phyloP scores from a whole-genome alignment of 2,113 vertebrate genomes.

The Speoplatyrhinus poulsoni region DNA sequence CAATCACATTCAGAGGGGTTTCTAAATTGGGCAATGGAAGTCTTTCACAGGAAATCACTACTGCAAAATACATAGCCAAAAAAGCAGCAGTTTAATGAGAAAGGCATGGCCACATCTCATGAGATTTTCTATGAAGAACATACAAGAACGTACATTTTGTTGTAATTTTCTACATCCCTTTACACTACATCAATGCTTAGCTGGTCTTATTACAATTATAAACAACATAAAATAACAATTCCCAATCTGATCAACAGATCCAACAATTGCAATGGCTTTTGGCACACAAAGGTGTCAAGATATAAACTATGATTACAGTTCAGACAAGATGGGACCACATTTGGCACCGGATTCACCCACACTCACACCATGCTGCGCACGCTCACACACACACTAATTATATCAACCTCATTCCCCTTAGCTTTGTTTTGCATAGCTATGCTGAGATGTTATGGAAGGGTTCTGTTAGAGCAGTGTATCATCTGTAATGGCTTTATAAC shows the following conservation, averaged over 20 bases:
- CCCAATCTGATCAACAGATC: background rate
- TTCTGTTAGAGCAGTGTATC: background rate
- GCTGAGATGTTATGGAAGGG: background rate
- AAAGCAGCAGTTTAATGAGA: background rate
- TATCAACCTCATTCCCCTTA: background rate
- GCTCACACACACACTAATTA: background rate
- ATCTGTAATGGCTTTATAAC: no score
- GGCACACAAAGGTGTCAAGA: background rate
- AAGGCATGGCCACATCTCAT: background rate
- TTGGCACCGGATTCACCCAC: background rate
- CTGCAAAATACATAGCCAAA: background rate
- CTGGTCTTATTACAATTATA: background rate
- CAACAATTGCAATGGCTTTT: background rate
- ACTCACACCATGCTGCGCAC: background rate
- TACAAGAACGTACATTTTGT: background rate
- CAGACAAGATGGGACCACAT: background rate
- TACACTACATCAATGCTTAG: background rate
- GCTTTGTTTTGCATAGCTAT: background rate
- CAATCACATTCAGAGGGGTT: background rate
- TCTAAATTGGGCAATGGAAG: background rate
- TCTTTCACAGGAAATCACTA: background rate
- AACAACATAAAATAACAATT: background rate
- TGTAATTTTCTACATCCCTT: background rate
- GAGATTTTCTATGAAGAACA: background rate
- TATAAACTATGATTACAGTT: constrained; percentile 6